Base-by-base conservation (phyloP, 2,888 invertebrate species). In the Spisula solida region DNA sequence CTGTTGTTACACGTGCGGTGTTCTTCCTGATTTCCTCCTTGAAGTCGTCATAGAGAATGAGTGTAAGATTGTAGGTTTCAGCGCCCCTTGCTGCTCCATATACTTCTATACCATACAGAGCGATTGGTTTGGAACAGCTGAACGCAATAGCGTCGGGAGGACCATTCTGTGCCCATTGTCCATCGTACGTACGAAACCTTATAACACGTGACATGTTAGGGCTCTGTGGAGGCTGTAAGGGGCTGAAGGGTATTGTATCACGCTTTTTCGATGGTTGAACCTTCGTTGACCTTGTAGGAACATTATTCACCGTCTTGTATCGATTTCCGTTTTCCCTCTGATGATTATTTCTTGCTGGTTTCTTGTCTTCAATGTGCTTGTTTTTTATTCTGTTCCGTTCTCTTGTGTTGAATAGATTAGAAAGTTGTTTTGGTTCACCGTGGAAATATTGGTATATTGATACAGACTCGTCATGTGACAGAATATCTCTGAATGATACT, bases 391-490 rank as follows among this genome's bases (percentile, higher is more conserved):
- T 55, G 66, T 90, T 89, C 18, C 92, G 70, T 85, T 91, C 90
- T 25, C 84, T 88, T n/a, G 79, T 81, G 41, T 87, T 91, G 78
- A 92, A 92, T 41, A 87, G 83, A 29, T 84, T 85, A 0, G 91
- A 83, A n/a, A 92, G 66, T 56, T 84, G 81, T 60, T 83, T 79
- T 34, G 87, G 86, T 51, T 91, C 91, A 12, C 92, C 92, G 55
- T 92, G 92, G 60, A 90, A 91, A 70, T 89, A 92, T 78, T 92
- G 92, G 47, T 88, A 93, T 34, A 93, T 88, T 0, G 90, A 86
- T 0, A 93, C 91, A 0, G 88, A 81, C 80, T 93, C 93, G 41
- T 90, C 89, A 14, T 92, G 82, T 0, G 92, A 87, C 8, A 93
- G 85, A 20, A 93, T 85, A 60, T 92, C 92, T 29, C 91, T 70